Percentiles rank a stretch among this genome's conserved stretches.
Conservation (phyloP, 2,888 invertebrate genomes). For the Hydrotaea cyrtoneurina region DNA sequence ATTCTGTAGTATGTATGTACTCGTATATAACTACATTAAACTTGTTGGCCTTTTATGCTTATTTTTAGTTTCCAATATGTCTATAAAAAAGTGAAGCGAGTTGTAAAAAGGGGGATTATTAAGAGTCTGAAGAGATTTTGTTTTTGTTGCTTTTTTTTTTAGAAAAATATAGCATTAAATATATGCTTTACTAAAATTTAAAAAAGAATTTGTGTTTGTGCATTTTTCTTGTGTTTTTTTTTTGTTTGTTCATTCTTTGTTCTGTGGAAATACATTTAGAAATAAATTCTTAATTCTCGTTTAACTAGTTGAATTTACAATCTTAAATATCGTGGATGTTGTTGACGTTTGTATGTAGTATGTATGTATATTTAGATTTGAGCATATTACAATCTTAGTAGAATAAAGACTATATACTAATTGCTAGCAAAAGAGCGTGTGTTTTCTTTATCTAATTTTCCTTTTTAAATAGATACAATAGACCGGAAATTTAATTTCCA, state of each 20-base stretch:
- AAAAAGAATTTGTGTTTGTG: slow-evolving; percentile 55
- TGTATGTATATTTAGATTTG: slow-evolving; percentile 49
- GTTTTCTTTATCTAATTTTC: neutral
- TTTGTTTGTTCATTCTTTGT: slow-evolving; percentile 1
- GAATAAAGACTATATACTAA: slow-evolving; percentile 22
- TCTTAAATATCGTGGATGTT: slow-evolving; percentile 12
- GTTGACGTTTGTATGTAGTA: neutral
- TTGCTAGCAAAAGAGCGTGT: slow-evolving; percentile 12
- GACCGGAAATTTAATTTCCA: neutral
- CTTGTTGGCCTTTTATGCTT: slow-evolving; percentile 19
- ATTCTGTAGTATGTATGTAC: slow-evolving; percentile 58
- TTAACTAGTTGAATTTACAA: slow-evolving; percentile 39
- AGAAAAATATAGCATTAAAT: slow-evolving; percentile 65
- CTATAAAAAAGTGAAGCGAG: slow-evolving; percentile 60
- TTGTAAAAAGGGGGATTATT: slow-evolving; percentile 56
- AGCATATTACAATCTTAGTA: slow-evolving; percentile 53
- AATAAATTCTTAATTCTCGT: slow-evolving; percentile 45
- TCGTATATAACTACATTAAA: slow-evolving; percentile 17
- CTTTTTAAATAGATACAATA: neutral
- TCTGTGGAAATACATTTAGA: slow-evolving; percentile 50
- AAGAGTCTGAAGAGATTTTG: slow-evolving; percentile 41
- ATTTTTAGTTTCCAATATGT: slow-evolving; percentile 54
- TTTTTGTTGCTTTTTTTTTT: slow-evolving; percentile 26
- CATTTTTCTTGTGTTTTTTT: slow-evolving; percentile 26
- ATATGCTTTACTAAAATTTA: slow-evolving; percentile 61